These are phyloP conservation scores for Cottoperca gobio DNA, from an alignment of 2,797 vertebrate genomes.

Conservation along the genomic window DNA sequence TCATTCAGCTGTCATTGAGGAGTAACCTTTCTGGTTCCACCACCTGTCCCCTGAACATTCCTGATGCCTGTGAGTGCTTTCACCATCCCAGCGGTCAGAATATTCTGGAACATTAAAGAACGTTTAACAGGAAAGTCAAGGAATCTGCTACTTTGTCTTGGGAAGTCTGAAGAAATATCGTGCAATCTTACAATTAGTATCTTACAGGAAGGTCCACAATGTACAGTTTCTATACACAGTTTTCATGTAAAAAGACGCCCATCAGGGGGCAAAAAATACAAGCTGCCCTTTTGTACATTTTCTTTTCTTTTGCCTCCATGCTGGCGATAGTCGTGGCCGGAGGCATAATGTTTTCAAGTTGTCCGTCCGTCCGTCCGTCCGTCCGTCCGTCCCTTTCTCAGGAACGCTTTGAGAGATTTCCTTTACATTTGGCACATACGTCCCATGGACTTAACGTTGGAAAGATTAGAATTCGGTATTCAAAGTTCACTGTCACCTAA, in stretches of 20 bases:
- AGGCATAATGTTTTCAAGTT: too few relatives aligned
- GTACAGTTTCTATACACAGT: too few relatives aligned
- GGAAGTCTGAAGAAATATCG: background rate
- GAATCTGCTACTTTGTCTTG: slow-evolving; percentile 8
- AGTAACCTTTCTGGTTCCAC: slow-evolving; percentile 66
- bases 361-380: too few relatives aligned
- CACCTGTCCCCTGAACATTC: slow-evolving; percentile 25
- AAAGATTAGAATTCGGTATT: too few relatives aligned
- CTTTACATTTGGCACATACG: too few relatives aligned
- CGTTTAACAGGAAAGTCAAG: slow-evolving; percentile 5
- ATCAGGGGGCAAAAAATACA: background rate
- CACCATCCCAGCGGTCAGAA: slow-evolving; percentile 27
- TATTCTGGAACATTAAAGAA: slow-evolving; percentile 40
- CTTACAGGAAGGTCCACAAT: background rate
- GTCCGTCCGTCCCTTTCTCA: too few relatives aligned
- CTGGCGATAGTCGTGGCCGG: too few relatives aligned
- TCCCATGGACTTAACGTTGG: too few relatives aligned
- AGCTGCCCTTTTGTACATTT: background rate
- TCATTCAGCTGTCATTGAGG: slow-evolving; percentile 81
- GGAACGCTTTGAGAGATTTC: too few relatives aligned
- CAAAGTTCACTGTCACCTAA: too few relatives aligned
- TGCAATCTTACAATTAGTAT: background rate
- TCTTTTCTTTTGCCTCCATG: too few relatives aligned
- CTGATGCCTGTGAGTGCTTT: slow-evolving; percentile 12
- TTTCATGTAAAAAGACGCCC: slow-evolving; percentile 24